These are phyloP conservation scores for Zaprionus camerounensis DNA, from an alignment of 1,140 invertebrate genomes.

Conservation along the genomic window DNA sequence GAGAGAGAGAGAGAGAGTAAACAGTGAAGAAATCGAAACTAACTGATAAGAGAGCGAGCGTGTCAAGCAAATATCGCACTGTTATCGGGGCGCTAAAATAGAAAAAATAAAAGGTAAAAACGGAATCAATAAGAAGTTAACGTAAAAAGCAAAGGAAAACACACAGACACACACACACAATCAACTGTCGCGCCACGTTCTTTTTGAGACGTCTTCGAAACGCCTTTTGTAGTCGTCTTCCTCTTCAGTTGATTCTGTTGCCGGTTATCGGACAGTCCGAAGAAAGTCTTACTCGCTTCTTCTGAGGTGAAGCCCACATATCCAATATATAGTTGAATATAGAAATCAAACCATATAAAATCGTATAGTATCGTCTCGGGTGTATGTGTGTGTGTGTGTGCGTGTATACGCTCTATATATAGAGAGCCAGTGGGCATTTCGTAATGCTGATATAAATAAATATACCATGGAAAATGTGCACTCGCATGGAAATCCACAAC, in stretches of 20 bases:
- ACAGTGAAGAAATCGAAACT: constrained; percentile 28
- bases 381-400: no score
- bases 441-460: constrained; percentile 75
- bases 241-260: constrained; percentile 33
- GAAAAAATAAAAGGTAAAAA: constrained; percentile 20
- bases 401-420: constrained; percentile 1
- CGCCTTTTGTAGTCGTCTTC: neutral
- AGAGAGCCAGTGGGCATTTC: constrained; percentile 45
- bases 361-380: neutral
- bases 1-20: constrained; percentile 4
- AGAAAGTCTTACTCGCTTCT: neutral
- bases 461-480: constrained; percentile 68
- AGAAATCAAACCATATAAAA: constrained; percentile 3
- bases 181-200: constrained; percentile 30
- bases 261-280: constrained; percentile 37
- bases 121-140: constrained; percentile 10
- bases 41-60: constrained; percentile 8
- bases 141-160: constrained; percentile 9
- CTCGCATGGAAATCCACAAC: constrained; percentile 39
- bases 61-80: constrained; percentile 6
- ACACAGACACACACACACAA: neutral
- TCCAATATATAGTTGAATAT: constrained; percentile 8
- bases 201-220: neutral
- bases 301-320: constrained; percentile 2
- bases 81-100: constrained; percentile 19